Conservation (phyloP, 1,140 invertebrate genomes). For the Diprion similis region DNA sequence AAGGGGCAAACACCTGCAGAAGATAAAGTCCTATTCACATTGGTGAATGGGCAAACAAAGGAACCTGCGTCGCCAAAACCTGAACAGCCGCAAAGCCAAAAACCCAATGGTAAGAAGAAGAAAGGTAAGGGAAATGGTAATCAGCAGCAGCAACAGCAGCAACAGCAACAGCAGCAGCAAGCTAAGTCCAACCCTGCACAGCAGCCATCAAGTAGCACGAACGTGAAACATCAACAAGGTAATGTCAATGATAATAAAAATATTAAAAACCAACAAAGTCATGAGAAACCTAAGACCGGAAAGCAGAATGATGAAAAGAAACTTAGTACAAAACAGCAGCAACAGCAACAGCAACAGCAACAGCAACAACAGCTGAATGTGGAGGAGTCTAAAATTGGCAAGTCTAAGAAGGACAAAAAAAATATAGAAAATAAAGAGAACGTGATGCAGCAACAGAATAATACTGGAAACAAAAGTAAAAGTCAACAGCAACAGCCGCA, state of each 20-base stretch:
- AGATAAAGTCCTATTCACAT: constrained; percentile 75
- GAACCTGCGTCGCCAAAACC: constrained; percentile 48
- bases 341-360: constrained; percentile 21
- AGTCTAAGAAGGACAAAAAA: constrained; percentile 55
- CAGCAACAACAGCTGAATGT: constrained; percentile 29
- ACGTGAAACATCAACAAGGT: constrained; percentile 32
- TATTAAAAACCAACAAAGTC: constrained; percentile 33
- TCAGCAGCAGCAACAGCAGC: constrained; percentile 21
- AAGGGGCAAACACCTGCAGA: constrained; percentile 77
- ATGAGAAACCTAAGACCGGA: constrained; percentile 41
- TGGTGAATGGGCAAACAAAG: constrained; percentile 75
- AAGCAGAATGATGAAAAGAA: constrained; percentile 45
- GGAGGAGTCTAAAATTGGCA: constrained; percentile 39
- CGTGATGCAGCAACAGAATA: constrained; percentile 34
- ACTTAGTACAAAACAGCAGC: constrained; percentile 19
- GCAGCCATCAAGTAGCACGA: constrained; percentile 21
- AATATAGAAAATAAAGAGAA: constrained; percentile 55
- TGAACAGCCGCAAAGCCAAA: constrained; percentile 40
- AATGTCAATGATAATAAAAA: constrained; percentile 38
- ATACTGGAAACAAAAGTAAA: constrained; percentile 36
- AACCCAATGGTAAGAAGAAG: constrained; percentile 56
- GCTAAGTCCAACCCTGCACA: constrained; percentile 19
- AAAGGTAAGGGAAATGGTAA: constrained; percentile 54
- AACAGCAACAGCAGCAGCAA: constrained; percentile 26
- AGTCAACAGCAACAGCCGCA: constrained; percentile 24